These are phyloP conservation scores for Drosophila formosana DNA, from an alignment of 2,888 invertebrate genomes.

Conservation along the genomic window DNA sequence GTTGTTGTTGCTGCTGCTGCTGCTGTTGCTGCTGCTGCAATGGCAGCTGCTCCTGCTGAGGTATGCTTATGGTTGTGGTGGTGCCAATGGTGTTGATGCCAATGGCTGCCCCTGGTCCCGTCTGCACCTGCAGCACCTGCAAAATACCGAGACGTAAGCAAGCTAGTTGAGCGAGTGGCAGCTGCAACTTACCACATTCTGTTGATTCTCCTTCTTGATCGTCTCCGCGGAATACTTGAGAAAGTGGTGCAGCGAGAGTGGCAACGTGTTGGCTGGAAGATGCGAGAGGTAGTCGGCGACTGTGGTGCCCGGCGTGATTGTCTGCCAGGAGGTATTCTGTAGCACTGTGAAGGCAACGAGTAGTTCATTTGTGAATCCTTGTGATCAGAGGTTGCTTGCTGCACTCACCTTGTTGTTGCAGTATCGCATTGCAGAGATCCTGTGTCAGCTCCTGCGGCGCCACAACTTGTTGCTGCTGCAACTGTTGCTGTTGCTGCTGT, in stretches of 20 bases:
- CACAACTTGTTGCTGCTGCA: slow-evolving; percentile 79
- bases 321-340: slow-evolving; percentile 85
- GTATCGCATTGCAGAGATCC: slow-evolving; percentile 85
- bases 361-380: neutral
- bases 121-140: slow-evolving; percentile 83
- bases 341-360: slow-evolving; percentile 71
- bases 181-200: slow-evolving; percentile 84
- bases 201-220: slow-evolving; percentile 89
- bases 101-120: slow-evolving; percentile 82
- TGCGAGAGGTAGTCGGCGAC: slow-evolving; percentile 94
- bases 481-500: slow-evolving; percentile 59
- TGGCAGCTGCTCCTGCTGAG: slow-evolving; percentile 82
- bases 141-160: neutral
- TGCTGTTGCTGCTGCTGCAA: slow-evolving; percentile 68
- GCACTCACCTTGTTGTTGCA: slow-evolving; percentile 83
- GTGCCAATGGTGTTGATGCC: slow-evolving; percentile 81
- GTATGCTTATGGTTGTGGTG: slow-evolving; percentile 83
- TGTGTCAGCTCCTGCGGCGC: slow-evolving; percentile 85
- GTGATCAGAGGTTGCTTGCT: neutral
- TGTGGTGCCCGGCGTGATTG: slow-evolving; percentile 89
- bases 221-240: slow-evolving; percentile 93
- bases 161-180: neutral
- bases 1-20: slow-evolving; percentile 64
- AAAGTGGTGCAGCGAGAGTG: slow-evolving; percentile 92
- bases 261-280: slow-evolving; percentile 90